Percentiles rank a stretch among this genome's conserved stretches.
Evolutionary conservation across 2,113 vertebrate species (phyloP).

Genomic region (Motacilla alba): DNA sequence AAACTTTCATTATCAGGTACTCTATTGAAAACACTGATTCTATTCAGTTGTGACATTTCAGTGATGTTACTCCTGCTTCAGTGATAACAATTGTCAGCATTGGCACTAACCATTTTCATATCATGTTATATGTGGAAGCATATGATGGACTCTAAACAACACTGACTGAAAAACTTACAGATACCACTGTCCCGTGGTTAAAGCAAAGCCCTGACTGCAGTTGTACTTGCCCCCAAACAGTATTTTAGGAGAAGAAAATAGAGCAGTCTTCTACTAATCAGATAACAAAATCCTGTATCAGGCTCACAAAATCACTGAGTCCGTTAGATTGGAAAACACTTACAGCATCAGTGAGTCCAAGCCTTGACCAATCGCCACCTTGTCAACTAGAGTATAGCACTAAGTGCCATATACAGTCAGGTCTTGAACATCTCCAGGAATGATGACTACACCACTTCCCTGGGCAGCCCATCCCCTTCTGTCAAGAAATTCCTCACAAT

Average conservation of each 20-base stretch:
- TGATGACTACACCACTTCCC: background rate
- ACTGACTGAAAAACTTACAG: background rate
- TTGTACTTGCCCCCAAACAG: background rate
- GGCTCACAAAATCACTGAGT: background rate
- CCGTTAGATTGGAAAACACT: background rate
- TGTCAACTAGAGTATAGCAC: background rate
- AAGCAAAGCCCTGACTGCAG: background rate
- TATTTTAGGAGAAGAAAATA: background rate
- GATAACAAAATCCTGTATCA: background rate
- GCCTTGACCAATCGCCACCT: background rate
- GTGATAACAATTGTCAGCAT: background rate
- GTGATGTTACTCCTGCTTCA: background rate
- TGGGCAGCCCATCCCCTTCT: no score
- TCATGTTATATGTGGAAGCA: background rate
- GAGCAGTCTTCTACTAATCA: background rate
- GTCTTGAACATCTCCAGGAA: background rate
- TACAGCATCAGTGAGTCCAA: background rate
- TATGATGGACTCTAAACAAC: background rate
- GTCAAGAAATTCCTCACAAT: background rate
- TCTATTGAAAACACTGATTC: background rate
- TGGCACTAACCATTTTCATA: background rate
- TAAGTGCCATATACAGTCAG: background rate
- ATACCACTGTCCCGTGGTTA: accelerated
- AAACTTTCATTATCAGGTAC: slow-evolving; percentile 95
- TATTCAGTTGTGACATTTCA: background rate